Evolutionary conservation across 2,888 invertebrate species (phyloP), one percentile per base, ranked within the genome.

Genomic region (Sericinus montela): DNA sequence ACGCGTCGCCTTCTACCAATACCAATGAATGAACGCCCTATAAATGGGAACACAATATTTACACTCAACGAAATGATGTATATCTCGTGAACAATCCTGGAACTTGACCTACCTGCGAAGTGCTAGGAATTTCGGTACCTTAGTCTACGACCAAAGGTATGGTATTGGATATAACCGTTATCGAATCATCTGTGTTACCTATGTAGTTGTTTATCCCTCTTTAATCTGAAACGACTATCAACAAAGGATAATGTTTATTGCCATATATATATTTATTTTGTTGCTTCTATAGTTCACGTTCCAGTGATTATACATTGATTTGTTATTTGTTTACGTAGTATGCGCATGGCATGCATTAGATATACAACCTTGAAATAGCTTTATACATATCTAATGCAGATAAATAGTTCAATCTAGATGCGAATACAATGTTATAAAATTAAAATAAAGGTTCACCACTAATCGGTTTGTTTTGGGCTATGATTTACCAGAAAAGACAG

Each of bases 301-400:
- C 11, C 29, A 13, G 1, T 41, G 37, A 45, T 45, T 50, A 25
- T 38, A 42, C 25, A 42, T 45, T 32, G 28, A 38, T 46, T 50
- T 50, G 41, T 45, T 41, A 32, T 50, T 51, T 51, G 37, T 45
- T 37, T 42, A 45, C 37, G 19, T 19, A 34, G 32, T 45, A 37
- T 48, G 34, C 32, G 28, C 23, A 40, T 45, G 29, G 50, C 32
- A 10, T 46, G 45, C 45, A 51, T 42, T 51, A 46, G 35, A 45
- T 38, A 51, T 45, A 37, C 45, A 45, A 32, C 50, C 50, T 51
- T 51, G 50, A 35, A 51, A 19, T 38, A 11, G 35, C 40, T 50
- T 39, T 28, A 14, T 44, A 43, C 25, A 6, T 25, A 2, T 4
- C 25, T 4, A 6, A 8, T 25, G 8, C 6, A 25, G 25, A 1